A percentile compares a stretch with the other conserved stretches of the same genome.
phyloP scores from a whole-genome alignment of 37 sponge, comb jelly and placozoan genomes.

The Diacarnus erythraeanus region DNA sequence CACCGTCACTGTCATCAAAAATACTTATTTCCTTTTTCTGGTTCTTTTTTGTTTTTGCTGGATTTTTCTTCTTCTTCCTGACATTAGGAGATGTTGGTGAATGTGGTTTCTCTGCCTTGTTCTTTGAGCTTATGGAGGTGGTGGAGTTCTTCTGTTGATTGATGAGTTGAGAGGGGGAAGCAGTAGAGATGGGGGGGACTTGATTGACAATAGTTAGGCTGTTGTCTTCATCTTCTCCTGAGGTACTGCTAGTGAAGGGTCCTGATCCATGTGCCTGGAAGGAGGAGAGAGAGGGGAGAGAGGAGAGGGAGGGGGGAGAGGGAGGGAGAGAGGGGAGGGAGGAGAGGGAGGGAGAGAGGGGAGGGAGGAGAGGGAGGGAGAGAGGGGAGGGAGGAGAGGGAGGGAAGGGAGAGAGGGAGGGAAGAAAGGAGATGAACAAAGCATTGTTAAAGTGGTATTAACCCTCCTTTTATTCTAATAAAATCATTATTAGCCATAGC shows the following conservation, averaged over 20 bases:
- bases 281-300: background rate
- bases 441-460: too few relatives aligned
- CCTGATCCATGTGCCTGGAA: background rate
- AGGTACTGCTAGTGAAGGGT: background rate
- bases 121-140: background rate
- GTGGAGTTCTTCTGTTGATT: background rate
- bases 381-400: constrained; percentile 12
- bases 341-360: background rate
- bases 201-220: constrained; percentile 2
- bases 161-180: background rate
- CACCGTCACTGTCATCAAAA: background rate
- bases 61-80: too few relatives aligned
- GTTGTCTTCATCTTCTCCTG: constrained; percentile 2
- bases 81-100: too few relatives aligned
- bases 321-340: background rate
- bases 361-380: constrained; percentile 3
- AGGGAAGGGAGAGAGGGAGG: constrained; percentile 1
- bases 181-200: background rate
- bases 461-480: too few relatives aligned
- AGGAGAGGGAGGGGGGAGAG: constrained; percentile 7
- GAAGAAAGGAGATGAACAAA: too few relatives aligned
- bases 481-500: too few relatives aligned
- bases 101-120: background rate
- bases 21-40: background rate
- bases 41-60: background rate